Conservation (phyloP, 1,140 invertebrate genomes). For the Bombus picipes region DNA sequence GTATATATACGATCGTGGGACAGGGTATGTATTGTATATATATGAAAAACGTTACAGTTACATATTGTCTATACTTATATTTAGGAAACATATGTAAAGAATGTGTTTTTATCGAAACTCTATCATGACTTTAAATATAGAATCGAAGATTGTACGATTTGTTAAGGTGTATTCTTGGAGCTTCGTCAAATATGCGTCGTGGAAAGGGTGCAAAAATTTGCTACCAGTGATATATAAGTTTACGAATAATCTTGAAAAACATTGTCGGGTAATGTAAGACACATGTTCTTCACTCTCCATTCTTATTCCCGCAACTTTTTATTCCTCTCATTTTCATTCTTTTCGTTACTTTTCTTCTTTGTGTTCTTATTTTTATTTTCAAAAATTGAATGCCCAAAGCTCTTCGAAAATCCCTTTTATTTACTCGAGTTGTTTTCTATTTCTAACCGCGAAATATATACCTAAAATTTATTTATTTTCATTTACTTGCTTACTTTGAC, state of each 20-base stretch:
- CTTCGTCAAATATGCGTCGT: slow-evolving; percentile 1
- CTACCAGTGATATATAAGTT: not conserved
- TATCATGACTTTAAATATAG: not conserved
- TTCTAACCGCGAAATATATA: too few relatives aligned
- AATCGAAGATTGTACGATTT: not conserved
- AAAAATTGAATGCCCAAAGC: not conserved
- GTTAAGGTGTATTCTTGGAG: slow-evolving; percentile 30
- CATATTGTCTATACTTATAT: not conserved
- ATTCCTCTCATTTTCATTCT: not conserved
- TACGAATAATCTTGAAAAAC: not conserved
- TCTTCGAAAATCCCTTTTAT: too few relatives aligned
- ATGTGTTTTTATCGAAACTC: not conserved
- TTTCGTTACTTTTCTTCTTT: not conserved
- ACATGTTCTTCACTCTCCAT: not conserved
- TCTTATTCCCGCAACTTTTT: not conserved
- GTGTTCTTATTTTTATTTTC: not conserved
- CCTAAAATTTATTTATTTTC: too few relatives aligned
- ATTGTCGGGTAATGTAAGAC: not conserved
- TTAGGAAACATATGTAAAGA: not conserved
- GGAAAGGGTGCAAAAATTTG: not conserved
- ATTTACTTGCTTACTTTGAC: too few relatives aligned
- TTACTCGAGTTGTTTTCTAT: too few relatives aligned
- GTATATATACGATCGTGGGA: too few relatives aligned
- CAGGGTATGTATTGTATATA: too few relatives aligned
- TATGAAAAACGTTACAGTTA: not conserved